Evolutionary conservation across 2,113 vertebrate genomes (phyloP).

Genomic region (Neomonachus schauinslandi): DNA sequence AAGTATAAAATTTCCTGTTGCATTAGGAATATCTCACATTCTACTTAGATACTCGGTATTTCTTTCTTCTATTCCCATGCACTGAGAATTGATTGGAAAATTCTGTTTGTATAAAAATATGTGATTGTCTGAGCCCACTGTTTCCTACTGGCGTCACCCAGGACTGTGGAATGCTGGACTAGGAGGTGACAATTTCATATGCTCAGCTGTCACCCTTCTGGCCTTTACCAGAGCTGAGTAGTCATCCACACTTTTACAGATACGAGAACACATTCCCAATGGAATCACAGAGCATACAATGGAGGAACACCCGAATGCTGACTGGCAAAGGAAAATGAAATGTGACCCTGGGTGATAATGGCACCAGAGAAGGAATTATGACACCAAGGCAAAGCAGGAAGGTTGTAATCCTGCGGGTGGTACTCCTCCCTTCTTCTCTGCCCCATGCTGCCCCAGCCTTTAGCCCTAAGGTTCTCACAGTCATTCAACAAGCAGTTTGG

Average conservation of each 20-base stretch:
- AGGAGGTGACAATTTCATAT: background rate
- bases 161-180: background rate
- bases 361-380: background rate
- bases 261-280: background rate
- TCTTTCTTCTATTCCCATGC: background rate
- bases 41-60: background rate
- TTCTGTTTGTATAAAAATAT: background rate
- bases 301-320: background rate
- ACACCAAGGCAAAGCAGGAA: background rate
- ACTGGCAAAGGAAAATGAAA: background rate
- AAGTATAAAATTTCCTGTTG: background rate
- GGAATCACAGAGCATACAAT: background rate
- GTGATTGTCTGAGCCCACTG: background rate
- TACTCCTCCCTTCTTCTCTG: background rate
- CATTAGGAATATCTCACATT: background rate
- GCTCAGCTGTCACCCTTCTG: background rate
- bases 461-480: no score
- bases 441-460: background rate
- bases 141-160: background rate
- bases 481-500: background rate
- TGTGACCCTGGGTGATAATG: background rate
- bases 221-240: background rate
- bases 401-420: rapidly evolving
- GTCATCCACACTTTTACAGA: background rate
- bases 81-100: background rate